These are phyloP conservation scores for Phrynocephalus vlangalii DNA, from an alignment of 2,797 vertebrate genomes.

Conservation along the genomic window DNA sequence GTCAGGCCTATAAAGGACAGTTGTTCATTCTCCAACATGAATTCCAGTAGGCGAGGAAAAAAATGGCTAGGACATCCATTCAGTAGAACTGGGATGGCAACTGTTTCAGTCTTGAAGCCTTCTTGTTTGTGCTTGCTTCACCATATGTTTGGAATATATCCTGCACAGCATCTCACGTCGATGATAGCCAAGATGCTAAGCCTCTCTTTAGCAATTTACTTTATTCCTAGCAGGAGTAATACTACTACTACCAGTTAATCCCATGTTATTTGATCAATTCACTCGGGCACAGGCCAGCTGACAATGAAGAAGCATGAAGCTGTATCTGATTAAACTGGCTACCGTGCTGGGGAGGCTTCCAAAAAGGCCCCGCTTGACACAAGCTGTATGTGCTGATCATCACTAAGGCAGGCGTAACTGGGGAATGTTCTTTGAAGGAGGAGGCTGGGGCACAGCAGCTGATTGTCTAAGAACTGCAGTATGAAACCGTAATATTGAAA, in stretches of 20 bases:
- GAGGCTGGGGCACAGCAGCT: neutral
- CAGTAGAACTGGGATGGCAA: neutral
- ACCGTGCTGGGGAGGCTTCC: neutral
- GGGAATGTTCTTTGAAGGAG: neutral
- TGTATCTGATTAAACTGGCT: slow-evolving; percentile 1
- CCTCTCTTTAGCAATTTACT: slow-evolving; percentile 7
- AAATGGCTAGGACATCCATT: slow-evolving; percentile 8
- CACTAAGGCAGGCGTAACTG: neutral
- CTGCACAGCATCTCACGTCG: neutral
- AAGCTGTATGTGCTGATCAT: slow-evolving; percentile 7
- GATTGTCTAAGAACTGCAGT: neutral
- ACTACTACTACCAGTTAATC: slow-evolving; percentile 15
- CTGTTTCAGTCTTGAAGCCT: slow-evolving; percentile 9
- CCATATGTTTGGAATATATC: neutral
- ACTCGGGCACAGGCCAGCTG: neutral
- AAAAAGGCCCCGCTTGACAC: neutral
- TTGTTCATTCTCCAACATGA: neutral
- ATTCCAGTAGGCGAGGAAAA: neutral
- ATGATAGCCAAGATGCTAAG: neutral
- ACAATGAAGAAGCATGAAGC: slow-evolving; percentile 26
- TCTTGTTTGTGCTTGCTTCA: neutral
- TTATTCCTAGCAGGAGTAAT: neutral
- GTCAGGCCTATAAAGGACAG: neutral
- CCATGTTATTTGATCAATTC: slow-evolving; percentile 19
- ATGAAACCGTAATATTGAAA: neutral